These are phyloP conservation scores for Anagrus nilaparvatae DNA, from an alignment of 1,140 invertebrate genomes.

Conservation along the genomic window DNA sequence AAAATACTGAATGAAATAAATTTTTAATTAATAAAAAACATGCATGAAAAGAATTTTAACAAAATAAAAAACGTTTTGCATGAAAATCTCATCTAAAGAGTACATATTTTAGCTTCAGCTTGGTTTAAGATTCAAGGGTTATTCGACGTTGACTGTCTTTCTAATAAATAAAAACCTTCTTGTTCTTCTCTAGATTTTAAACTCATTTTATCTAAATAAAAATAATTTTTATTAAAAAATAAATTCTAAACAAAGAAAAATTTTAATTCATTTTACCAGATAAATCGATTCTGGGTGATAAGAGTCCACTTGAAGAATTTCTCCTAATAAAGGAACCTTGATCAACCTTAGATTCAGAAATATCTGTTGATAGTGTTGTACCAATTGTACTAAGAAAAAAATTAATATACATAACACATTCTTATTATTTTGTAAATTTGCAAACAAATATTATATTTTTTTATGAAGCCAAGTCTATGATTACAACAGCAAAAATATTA, in stretches of 20 bases:
- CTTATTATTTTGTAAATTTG: too few relatives aligned
- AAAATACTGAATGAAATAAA: too few relatives aligned
- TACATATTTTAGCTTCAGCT: conserved; percentile 77
- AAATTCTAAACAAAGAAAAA: background rate
- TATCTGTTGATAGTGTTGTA: conserved; percentile 60
- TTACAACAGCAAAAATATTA: too few relatives aligned
- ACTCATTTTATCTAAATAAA: conserved; percentile 27
- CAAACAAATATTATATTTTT: too few relatives aligned
- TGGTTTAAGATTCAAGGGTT: conserved; percentile 81
- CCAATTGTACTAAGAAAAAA: conserved; percentile 42
- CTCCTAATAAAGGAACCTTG: conserved; percentile 53
- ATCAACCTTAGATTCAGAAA: conserved; percentile 46
- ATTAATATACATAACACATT: too few relatives aligned
- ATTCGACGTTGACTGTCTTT: conserved; percentile 92
- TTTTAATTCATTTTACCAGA: conserved; percentile 23
- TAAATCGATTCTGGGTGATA: conserved; percentile 65
- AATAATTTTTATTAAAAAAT: conserved; percentile 1
- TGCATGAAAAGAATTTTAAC: too few relatives aligned
- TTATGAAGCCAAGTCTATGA: too few relatives aligned
- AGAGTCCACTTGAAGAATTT: conserved; percentile 65
- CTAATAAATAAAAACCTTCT: conserved; percentile 88
- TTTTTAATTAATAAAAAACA: too few relatives aligned
- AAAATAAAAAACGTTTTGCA: too few relatives aligned
- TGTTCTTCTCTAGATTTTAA: conserved; percentile 56
- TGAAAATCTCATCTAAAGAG: conserved; percentile 74